phyloP scores from a whole-genome alignment of 2,113 vertebrate species.

The Butorides virescens region DNA sequence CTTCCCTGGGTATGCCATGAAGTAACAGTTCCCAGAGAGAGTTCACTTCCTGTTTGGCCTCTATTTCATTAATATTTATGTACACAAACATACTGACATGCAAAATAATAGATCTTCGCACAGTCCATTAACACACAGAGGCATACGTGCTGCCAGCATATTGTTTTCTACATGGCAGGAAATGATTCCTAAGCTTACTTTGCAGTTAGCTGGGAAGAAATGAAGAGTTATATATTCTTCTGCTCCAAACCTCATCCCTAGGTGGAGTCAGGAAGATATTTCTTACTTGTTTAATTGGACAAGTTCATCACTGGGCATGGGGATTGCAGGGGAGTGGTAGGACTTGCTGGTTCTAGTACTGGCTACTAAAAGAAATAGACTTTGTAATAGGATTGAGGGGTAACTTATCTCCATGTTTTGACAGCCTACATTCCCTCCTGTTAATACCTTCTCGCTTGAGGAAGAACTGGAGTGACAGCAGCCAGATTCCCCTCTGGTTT shows the following conservation, averaged over 20 bases:
- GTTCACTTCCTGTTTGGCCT: constrained; percentile 55
- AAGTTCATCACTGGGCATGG: not conserved
- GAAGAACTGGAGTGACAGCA: not conserved
- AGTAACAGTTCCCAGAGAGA: constrained; percentile 62
- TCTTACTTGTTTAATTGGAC: not conserved
- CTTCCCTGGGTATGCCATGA: constrained; percentile 57
- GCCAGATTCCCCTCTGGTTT: not conserved
- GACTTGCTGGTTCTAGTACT: not conserved
- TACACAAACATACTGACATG: not conserved
- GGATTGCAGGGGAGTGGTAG: not conserved
- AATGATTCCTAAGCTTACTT: constrained; percentile 32
- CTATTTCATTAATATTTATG: constrained; percentile 22
- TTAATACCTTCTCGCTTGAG: not conserved
- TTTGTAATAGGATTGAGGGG: not conserved
- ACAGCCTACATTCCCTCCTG: not conserved
- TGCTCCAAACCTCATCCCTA: not conserved
- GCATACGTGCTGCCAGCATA: not conserved
- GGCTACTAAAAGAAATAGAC: not conserved
- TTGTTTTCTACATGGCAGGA: constrained; percentile 55
- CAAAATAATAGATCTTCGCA: constrained; percentile 6
- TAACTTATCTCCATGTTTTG: not conserved
- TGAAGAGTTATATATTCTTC: not conserved
- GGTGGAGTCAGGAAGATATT: not conserved
- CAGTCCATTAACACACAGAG: not conserved
- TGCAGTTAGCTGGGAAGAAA: constrained; percentile 12